Percentiles rank a stretch among this genome's conserved stretches.
phyloP scores from a whole-genome alignment of 2,888 invertebrate genomes.

The Aphrophora alni region DNA sequence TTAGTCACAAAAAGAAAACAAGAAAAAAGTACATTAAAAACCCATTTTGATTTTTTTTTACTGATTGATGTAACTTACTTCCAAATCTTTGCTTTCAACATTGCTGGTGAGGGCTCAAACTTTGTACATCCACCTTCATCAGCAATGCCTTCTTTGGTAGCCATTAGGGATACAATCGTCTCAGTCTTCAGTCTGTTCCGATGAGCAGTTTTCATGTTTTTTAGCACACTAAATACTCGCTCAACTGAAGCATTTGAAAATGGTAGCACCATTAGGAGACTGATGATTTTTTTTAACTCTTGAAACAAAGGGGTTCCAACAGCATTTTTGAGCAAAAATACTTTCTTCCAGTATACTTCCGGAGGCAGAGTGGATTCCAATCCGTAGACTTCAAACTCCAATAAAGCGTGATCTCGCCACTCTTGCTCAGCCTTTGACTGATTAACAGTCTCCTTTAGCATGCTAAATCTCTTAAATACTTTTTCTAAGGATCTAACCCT shows the following conservation, averaged over 20 bases:
- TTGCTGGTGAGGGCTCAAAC: constrained; percentile 19
- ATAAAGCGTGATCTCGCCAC: constrained; percentile 33
- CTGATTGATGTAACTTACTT: constrained; percentile 2
- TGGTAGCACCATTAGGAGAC: constrained; percentile 38
- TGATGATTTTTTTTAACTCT: constrained; percentile 22
- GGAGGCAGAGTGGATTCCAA: constrained; percentile 16
- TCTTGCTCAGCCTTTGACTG: constrained; percentile 20
- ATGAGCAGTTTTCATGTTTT: constrained; percentile 47
- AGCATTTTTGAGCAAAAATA: constrained; percentile 20
- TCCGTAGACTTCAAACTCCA: constrained; percentile 11
- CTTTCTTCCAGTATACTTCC: constrained; percentile 32
- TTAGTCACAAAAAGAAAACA: no score
- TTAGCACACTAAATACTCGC: constrained; percentile 48
- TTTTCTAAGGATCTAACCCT: constrained; percentile 22
- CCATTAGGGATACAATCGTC: constrained; percentile 47
- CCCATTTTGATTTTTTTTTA: no score
- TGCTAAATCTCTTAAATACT: constrained; percentile 29
- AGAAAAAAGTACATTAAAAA: no score
- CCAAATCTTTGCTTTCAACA: constrained; percentile 20
- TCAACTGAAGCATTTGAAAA: constrained; percentile 51
- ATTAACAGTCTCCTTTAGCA: constrained; percentile 19
- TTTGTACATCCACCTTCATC: constrained; percentile 22
- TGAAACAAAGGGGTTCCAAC: constrained; percentile 21
- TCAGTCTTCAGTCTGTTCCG: constrained; percentile 47
- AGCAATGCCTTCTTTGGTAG: constrained; percentile 41